Conservation (phyloP, 2,797 vertebrate species). For the Urosaurus nigricauda region DNA sequence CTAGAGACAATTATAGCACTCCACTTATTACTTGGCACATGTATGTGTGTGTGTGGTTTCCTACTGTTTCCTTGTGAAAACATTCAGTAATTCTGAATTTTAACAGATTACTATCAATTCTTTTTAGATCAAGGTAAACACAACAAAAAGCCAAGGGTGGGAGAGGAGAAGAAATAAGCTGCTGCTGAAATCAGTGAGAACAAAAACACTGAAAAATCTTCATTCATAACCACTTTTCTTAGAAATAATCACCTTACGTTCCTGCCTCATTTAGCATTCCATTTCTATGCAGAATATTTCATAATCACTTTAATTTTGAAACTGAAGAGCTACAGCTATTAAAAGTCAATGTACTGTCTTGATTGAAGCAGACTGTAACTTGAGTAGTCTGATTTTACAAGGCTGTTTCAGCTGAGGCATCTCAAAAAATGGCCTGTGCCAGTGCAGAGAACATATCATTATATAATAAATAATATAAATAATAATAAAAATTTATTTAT, state of each 20-base stretch:
- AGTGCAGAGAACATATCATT: neutral
- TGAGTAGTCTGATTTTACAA: neutral
- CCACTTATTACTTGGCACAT: constrained; percentile 48
- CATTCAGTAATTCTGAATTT: constrained; percentile 38
- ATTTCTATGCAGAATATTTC: constrained; percentile 35
- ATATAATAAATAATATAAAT: too few species aligned
- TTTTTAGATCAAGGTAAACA: neutral
- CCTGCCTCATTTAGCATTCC: constrained; percentile 56
- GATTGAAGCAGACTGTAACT: constrained; percentile 41
- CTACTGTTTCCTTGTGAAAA: constrained; percentile 55
- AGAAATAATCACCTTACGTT: constrained; percentile 43
- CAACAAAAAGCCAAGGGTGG: neutral
- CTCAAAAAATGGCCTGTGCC: neutral
- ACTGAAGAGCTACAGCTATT: neutral
- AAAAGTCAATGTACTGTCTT: neutral
- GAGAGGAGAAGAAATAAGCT: too few species aligned
- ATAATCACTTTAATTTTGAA: constrained; percentile 31
- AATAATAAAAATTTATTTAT: too few species aligned
- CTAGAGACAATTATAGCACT: constrained; percentile 46
- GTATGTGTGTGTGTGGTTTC: too few species aligned
- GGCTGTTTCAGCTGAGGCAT: constrained; percentile 3
- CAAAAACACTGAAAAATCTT: constrained; percentile 49
- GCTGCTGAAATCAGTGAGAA: neutral
- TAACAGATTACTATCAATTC: constrained; percentile 48
- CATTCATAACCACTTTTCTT: constrained; percentile 39